Evolutionary conservation across 1,140 invertebrate species (phyloP), one percentile per base, ranked within the genome.

Genomic region (Eulimnadia texana): DNA sequence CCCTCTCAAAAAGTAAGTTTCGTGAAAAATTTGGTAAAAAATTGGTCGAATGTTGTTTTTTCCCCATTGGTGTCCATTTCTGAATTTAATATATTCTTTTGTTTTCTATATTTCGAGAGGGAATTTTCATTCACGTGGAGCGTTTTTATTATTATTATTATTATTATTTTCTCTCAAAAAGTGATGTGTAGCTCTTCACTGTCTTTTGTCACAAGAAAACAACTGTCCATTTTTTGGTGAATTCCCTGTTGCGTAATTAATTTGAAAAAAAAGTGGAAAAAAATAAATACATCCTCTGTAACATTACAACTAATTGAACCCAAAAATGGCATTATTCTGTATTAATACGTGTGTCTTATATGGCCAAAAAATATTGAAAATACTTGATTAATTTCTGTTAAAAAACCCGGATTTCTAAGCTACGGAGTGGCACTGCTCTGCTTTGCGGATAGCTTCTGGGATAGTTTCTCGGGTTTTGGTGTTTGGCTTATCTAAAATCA

Each of bases 401-500:
- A 42, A 42, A 42, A 42, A 42, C 33, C 33, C 33, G 6, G 6
- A 16, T 42, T 42, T 42, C 33, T 9, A 16, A 6, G 16, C 33
- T 9, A 42, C 6, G 33, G 55, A 57, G 11, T 20, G 52, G 13
- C 55, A 57, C 13, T 60, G 20, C 53, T 67, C 66, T n/a, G 65
- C 67, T 54, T 64, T 67, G 2, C 52, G 24, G 6, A 69, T 61
- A 9, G 66, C 64, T 42, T 67, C 65, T 22, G 71, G 71, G 63
- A 72, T 71, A n/a, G 63, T 49, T 23, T 72, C 70, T 23, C 64
- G 53, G 1, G 70, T 71, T 58, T 69, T 70, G 13, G 69, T 67
- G 2, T 65, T 54, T 23, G 61, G 64, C 2, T 65, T 42, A 27
- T 68, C 64, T 50, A 59, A 93, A 76, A 64, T 85, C 82, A 6